Evolutionary conservation across 2,888 invertebrate genomes (phyloP).

Genomic region (Apoda limacodes): DNA sequence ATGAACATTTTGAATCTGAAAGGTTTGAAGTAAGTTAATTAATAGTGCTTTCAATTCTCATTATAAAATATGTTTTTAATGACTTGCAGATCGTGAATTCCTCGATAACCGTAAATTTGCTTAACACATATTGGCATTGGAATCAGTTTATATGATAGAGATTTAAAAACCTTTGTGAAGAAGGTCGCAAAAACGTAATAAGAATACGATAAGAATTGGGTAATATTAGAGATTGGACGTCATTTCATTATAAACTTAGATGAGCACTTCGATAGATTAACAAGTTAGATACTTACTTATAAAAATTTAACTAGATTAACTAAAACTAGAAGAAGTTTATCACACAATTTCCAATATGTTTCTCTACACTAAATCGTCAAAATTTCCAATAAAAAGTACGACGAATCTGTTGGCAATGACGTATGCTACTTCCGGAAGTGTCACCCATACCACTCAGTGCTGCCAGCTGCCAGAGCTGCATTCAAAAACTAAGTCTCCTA

Average conservation of each 20-base stretch:
- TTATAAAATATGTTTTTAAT: conserved; percentile 43
- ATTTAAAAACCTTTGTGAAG: too few species aligned
- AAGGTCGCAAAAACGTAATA: conserved; percentile 37
- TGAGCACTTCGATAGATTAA: conserved; percentile 28
- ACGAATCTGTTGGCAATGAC: conserved; percentile 54
- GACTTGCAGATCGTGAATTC: conserved; percentile 43
- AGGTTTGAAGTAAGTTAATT: conserved; percentile 27
- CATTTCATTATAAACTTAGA: conserved; percentile 43
- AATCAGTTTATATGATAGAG: conserved; percentile 11
- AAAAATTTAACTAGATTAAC: conserved; percentile 59
- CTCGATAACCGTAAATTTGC: conserved; percentile 10
- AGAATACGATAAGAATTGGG: conserved; percentile 52
- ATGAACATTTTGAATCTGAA: conserved; percentile 84
- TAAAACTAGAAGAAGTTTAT: conserved; percentile 59
- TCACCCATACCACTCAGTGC: too few species aligned
- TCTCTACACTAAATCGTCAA: conserved; percentile 12
- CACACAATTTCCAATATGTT: conserved; percentile 56
- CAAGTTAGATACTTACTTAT: conserved; percentile 53
- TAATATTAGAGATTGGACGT: conserved; percentile 60
- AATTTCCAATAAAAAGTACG: conserved; percentile 7
- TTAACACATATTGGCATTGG: conserved; percentile 1
- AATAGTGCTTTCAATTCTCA: conserved; percentile 29
- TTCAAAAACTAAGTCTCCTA: too few species aligned
- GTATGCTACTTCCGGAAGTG: conserved; percentile 8
- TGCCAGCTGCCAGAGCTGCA: too few species aligned